Conservation (phyloP, 1,140 invertebrate species). For the Sweltsa coloradensis region DNA sequence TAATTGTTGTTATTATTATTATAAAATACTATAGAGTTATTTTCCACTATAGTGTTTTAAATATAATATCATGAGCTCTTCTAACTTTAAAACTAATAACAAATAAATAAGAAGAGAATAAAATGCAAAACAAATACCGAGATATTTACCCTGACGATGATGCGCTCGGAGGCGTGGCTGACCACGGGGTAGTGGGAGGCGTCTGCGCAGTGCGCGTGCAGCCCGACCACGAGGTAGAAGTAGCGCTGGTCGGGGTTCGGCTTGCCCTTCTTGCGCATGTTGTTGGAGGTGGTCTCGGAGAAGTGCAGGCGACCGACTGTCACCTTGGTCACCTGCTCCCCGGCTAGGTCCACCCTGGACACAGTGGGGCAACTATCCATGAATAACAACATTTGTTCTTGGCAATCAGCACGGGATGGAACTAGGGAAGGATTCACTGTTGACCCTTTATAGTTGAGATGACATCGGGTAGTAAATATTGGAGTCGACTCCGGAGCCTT, state of each 20-base stretch:
- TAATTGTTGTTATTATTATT: too few relatives aligned
- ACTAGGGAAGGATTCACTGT: too few relatives aligned
- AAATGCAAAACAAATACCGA: neutral
- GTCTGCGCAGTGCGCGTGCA: slow-evolving; percentile 79
- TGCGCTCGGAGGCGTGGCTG: slow-evolving; percentile 85
- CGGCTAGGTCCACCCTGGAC: slow-evolving; percentile 70
- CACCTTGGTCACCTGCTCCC: slow-evolving; percentile 72
- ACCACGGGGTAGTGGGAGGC: slow-evolving; percentile 60
- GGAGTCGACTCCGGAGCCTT: too few relatives aligned
- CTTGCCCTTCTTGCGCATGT: slow-evolving; percentile 97
- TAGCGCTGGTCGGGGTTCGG: slow-evolving; percentile 98
- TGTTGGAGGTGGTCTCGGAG: slow-evolving; percentile 96
- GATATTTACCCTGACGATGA: slow-evolving; percentile 79
- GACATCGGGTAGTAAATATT: too few relatives aligned
- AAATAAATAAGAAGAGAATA: neutral
- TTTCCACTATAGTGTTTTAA: too few relatives aligned
- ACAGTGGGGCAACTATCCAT: neutral
- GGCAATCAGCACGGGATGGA: too few relatives aligned
- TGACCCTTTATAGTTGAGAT: too few relatives aligned
- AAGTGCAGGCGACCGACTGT: slow-evolving; percentile 95
- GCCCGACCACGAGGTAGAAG: slow-evolving; percentile 79
- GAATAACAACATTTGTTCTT: too few relatives aligned
- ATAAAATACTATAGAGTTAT: too few relatives aligned
- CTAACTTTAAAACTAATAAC: slow-evolving; percentile 4
- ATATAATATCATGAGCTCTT: too few relatives aligned